Conservation (phyloP, 2,888 invertebrate genomes). For the Drosophila nr. perissopoda region DNA sequence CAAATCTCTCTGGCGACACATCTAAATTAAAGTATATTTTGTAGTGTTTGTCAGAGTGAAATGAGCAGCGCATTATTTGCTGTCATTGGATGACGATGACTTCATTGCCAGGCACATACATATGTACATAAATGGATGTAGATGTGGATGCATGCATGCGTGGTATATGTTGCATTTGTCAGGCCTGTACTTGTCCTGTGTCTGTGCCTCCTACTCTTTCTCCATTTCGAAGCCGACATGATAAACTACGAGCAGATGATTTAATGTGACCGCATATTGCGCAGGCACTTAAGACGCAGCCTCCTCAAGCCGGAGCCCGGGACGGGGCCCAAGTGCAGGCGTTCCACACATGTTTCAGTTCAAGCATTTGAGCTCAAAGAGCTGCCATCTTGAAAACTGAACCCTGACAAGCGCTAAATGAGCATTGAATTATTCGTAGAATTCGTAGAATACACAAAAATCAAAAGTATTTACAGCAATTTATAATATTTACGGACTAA, state of each 20-base stretch:
- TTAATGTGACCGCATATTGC: conserved; percentile 78
- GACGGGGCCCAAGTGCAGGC: conserved; percentile 51
- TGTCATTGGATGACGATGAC: conserved; percentile 63
- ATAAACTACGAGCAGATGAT: conserved; percentile 80
- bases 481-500: conserved; percentile 6
- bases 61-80: conserved; percentile 33
- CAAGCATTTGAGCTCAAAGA: conserved; percentile 46
- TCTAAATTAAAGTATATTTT: conserved; percentile 18
- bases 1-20: conserved; percentile 15
- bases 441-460: conserved; percentile 6
- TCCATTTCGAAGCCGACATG: conserved; percentile 54
- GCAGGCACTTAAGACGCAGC: conserved; percentile 58
- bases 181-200: conserved; percentile 63
- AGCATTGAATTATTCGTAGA: conserved; percentile 19
- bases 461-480: conserved; percentile 1
- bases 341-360: conserved; percentile 71
- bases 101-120: conserved; percentile 50
- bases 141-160: conserved; percentile 11
- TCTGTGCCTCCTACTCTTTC: conserved; percentile 33
- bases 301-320: conserved; percentile 24
- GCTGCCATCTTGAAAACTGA: conserved; percentile 73
- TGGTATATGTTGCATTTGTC: conserved; percentile 42
- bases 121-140: conserved; percentile 9
- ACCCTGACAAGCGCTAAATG: conserved; percentile 13
- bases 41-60: conserved; percentile 13